These are phyloP conservation scores for Parapristionchus giblindavisi DNA, from an alignment of 2,888 invertebrate genomes.

Conservation along the genomic window DNA sequence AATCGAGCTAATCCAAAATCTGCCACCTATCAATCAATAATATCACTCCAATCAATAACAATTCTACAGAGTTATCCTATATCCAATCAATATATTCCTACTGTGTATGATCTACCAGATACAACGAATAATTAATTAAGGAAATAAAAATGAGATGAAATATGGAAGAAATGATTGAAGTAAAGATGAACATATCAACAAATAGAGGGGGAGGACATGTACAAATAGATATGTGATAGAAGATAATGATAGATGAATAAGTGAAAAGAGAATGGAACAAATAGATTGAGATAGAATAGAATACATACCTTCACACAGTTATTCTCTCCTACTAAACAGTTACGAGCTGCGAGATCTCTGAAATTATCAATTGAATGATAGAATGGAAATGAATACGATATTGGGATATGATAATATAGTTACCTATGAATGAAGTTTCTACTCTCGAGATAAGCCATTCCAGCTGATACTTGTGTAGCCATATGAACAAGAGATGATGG, in stretches of 20 bases:
- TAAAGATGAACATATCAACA: not conserved
- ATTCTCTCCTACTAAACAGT: constrained; percentile 96
- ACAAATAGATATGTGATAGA: not conserved
- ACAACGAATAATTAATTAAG: not conserved
- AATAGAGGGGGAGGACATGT: not conserved
- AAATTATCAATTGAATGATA: constrained; percentile 41
- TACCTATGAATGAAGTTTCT: constrained; percentile 90
- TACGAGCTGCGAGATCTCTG: constrained; percentile 97
- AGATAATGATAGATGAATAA: not conserved
- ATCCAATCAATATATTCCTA: not conserved
- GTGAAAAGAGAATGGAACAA: too few relatives aligned
- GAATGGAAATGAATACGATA: not conserved
- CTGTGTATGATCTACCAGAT: not conserved
- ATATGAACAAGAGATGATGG: constrained; percentile 97
- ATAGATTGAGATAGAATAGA: too few relatives aligned
- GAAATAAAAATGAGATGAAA: not conserved
- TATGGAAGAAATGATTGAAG: not conserved
- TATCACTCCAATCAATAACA: too few relatives aligned
- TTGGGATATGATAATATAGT: not conserved
- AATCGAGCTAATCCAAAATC: constrained; percentile 97
- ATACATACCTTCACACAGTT: constrained; percentile 85
- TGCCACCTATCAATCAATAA: constrained; percentile 76
- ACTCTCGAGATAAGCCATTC: constrained; percentile 97
- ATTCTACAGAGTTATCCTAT: not conserved
- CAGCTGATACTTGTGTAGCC: constrained; percentile 98